Percentiles rank a stretch among this genome's conserved stretches.
These are phyloP conservation scores for Aphodius sticticus DNA, from an alignment of 2,888 invertebrate species.

Conservation along the genomic window DNA sequence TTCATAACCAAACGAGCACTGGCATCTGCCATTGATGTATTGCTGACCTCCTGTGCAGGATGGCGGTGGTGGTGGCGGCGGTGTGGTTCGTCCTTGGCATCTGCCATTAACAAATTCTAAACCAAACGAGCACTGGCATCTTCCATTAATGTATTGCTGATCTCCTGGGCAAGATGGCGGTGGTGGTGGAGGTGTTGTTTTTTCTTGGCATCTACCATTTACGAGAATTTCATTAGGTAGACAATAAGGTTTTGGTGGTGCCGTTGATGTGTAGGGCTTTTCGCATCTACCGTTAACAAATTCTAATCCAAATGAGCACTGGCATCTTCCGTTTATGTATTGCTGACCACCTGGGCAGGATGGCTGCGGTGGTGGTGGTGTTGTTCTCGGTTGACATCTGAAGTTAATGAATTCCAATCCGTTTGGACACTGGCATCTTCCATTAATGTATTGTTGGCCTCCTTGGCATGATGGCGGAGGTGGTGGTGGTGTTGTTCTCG, in stretches of 20 bases:
- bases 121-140: conserved; percentile 16
- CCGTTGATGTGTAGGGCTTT: background rate
- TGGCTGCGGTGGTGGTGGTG: conserved; percentile 12
- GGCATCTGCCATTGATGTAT: conserved; percentile 27
- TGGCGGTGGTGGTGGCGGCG: background rate
- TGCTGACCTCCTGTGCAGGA: conserved; percentile 24
- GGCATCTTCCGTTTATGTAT: conserved; percentile 25
- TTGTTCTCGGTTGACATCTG: conserved; percentile 21
- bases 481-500: conserved; percentile 29
- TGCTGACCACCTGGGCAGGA: conserved; percentile 5
- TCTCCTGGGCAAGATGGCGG: conserved; percentile 13
- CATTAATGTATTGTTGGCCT: conserved; percentile 21
- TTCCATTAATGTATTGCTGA: conserved; percentile 23
- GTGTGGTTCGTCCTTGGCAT: conserved; percentile 20
- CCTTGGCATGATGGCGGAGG: conserved; percentile 17
- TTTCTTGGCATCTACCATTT: conserved; percentile 11
- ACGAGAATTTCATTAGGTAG: background rate
- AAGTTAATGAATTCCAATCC: conserved; percentile 18
- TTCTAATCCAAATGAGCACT: conserved; percentile 8
- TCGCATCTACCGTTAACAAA: conserved; percentile 29
- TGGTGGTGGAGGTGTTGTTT: conserved; percentile 25
- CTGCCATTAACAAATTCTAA: conserved; percentile 16
- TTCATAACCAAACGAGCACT: background rate
- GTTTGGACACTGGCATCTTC: conserved; percentile 13
- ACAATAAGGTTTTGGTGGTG: no score